Evolutionary conservation across 37 sponge, comb jelly and placozoan genomes (phyloP), one percentile per base, ranked within the genome.

Genomic region (Bolinopsis microptera): DNA sequence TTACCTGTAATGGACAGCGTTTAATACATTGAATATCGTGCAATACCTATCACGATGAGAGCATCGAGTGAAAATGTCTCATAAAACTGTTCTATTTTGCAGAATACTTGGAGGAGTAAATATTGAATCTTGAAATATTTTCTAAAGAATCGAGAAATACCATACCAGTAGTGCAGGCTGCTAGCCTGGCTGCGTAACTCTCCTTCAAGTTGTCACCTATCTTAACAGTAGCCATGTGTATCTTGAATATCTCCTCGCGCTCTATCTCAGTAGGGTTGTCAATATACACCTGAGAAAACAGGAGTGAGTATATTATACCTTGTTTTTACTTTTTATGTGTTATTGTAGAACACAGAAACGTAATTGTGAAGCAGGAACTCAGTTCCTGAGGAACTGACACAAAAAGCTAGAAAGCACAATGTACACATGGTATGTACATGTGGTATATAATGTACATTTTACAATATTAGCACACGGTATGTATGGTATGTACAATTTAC

Each of bases 241-340:
- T 86, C 41, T 40, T 16, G 90, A 86, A 86, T 38, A 86, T 23
- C 61, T 86, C 90, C 41, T 41, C 90, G 21, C 90, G 1, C 30
- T 86, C 90, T 24, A 18, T 30, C 28, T 86, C 90, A 41, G 41
- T 41, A 3, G 90, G 90, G 61, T 86, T 34, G 5, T n/a, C 41
- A 2, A 86, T 86, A 23, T 86, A 39, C 8, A 80, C 27, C 83
- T 80, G 83, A 33, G 83, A 38, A n/a, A n/a, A n/a, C n/a, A n/a
- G n/a, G n/a, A n/a, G n/a, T n/a, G 68, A 21, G 68, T 67, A 67
- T 13, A 67, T 13, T 67, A n/a, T n/a, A n/a, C n/a, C n/a, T n/a
- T n/a, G n/a, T n/a, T n/a, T n/a, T n/a, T n/a, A n/a, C n/a, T n/a
- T n/a, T n/a, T n/a, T n/a, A n/a, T n/a, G n/a, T n/a, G n/a, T n/a